A percentile compares a stretch with the other conserved stretches of the same genome.
Conservation (phyloP, 2,797 vertebrate species). For the Micromesistius poutassou region DNA sequence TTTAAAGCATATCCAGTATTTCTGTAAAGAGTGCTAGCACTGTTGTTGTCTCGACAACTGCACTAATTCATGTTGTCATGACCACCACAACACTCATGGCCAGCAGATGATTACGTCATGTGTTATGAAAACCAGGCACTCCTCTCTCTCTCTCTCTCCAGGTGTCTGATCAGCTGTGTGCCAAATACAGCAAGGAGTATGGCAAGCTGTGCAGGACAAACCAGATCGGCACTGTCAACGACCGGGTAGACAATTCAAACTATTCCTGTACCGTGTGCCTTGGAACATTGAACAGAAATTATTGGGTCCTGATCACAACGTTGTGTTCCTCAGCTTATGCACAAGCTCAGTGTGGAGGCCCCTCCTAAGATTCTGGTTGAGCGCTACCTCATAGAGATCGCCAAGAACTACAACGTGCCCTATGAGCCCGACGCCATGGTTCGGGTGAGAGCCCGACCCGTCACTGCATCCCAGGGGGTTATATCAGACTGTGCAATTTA, state of each 20-base stretch:
- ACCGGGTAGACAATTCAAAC: constrained; percentile 75
- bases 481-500: background rate
- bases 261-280: background rate
- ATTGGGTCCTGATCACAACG: constrained; percentile 12
- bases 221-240: constrained; percentile 97
- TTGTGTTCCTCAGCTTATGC: constrained; percentile 83
- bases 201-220: constrained; percentile 96
- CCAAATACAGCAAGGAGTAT: constrained; percentile 99
- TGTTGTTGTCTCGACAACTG: background rate
- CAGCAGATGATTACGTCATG: background rate
- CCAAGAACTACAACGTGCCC: constrained; percentile 97
- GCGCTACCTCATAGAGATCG: constrained; percentile 96
- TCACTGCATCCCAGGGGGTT: background rate
- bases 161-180: constrained; percentile 96
- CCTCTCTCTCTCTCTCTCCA: constrained; percentile 51
- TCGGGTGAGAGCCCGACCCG: constrained; percentile 76
- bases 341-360: constrained; percentile 93
- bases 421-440: constrained; percentile 95
- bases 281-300: background rate
- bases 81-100: background rate
- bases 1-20: background rate
- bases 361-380: constrained; percentile 98
- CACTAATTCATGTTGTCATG: background rate
- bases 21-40: background rate
- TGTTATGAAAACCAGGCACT: constrained; percentile 11